Conservation (phyloP, 2,888 invertebrate species). For the Anodontia alba region DNA sequence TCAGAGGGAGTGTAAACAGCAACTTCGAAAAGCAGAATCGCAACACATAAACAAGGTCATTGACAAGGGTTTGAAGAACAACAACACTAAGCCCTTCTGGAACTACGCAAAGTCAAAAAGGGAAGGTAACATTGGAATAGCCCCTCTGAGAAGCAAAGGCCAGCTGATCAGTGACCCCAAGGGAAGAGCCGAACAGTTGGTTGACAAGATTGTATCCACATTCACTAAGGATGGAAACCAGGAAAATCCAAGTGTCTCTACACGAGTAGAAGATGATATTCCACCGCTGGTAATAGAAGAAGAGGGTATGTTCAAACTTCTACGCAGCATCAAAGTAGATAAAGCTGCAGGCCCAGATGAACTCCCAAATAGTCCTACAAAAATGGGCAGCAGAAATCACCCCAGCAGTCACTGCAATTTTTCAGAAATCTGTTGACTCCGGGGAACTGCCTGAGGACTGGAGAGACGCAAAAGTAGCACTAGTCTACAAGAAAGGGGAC, state of each 20-base stretch:
- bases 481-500: slow-evolving; percentile 28
- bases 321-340: slow-evolving; percentile 33
- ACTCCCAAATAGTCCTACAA: slow-evolving; percentile 48
- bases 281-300: slow-evolving; percentile 19
- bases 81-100: slow-evolving; percentile 40
- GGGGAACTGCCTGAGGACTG: slow-evolving; percentile 49
- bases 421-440: slow-evolving; percentile 35
- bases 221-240: slow-evolving; percentile 36
- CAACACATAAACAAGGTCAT: slow-evolving; percentile 28
- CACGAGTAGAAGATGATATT: slow-evolving; percentile 5
- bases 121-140: slow-evolving; percentile 30
- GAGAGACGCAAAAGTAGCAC: slow-evolving; percentile 36
- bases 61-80: slow-evolving; percentile 25
- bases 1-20: slow-evolving; percentile 23
- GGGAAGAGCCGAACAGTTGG: slow-evolving; percentile 41
- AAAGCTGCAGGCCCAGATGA: slow-evolving; percentile 52
- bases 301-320: slow-evolving; percentile 47
- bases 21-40: slow-evolving; percentile 41
- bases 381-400: slow-evolving; percentile 46
- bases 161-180: slow-evolving; percentile 41
- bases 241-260: background rate
- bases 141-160: slow-evolving; percentile 33
- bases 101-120: slow-evolving; percentile 36
- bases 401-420: slow-evolving; percentile 41
- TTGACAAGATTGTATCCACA: slow-evolving; percentile 40